Conservation (phyloP, 2,113 vertebrate genomes). For the Setophaga petechia region DNA sequence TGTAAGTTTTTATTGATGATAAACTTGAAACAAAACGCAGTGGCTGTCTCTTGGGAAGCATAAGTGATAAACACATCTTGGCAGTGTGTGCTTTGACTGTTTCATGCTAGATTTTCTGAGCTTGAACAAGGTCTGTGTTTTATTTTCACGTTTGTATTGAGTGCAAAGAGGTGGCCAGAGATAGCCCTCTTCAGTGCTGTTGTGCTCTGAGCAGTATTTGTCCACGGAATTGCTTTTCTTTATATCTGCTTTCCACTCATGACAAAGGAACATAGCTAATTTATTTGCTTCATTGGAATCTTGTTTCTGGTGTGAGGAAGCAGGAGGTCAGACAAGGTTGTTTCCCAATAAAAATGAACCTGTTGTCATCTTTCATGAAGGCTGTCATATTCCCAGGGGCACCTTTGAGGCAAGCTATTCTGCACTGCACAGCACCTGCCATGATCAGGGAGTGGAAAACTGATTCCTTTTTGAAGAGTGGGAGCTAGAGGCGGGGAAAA, state of each 20-base stretch:
- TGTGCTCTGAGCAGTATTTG: neutral
- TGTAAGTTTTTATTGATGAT: slow-evolving; percentile 31
- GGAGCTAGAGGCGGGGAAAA: accelerated
- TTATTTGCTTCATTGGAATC: neutral
- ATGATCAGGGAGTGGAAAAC: neutral
- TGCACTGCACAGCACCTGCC: accelerated
- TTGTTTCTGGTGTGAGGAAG: neutral
- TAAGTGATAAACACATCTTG: neutral
- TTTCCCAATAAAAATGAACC: neutral
- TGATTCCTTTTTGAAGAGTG: neutral
- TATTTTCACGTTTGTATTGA: neutral
- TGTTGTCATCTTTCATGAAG: neutral
- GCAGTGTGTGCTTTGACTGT: neutral
- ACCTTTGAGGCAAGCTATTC: neutral
- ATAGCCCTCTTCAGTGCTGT: neutral
- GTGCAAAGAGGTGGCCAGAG: neutral
- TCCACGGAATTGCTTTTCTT: neutral
- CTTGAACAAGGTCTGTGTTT: neutral
- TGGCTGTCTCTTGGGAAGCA: neutral
- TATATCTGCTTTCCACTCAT: neutral
- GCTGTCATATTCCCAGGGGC: neutral
- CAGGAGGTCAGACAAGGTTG: neutral
- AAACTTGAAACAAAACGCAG: neutral
- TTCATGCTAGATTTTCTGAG: neutral
- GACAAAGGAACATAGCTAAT: neutral